A percentile compares a stretch with the other conserved stretches of the same genome.
phyloP scores from a whole-genome alignment of 1,140 invertebrate genomes.

The Coptotermes formosanus region DNA sequence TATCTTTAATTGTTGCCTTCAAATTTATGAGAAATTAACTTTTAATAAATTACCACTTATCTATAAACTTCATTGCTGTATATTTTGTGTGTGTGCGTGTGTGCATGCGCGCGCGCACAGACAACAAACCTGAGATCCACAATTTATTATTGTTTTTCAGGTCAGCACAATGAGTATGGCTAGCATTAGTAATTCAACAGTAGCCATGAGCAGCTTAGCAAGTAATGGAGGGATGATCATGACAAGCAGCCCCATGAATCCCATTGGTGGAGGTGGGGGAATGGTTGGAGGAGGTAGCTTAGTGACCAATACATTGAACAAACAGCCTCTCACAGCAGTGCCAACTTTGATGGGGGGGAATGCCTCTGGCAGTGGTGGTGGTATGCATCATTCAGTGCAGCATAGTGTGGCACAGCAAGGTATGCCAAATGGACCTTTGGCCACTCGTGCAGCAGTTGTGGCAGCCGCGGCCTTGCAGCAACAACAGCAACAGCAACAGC shows the following conservation, averaged over 20 bases:
- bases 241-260: conserved; percentile 60
- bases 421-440: conserved; percentile 68
- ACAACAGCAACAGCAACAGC: conserved; percentile 51
- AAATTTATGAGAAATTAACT: too few relatives aligned
- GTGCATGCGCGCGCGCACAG: too few relatives aligned
- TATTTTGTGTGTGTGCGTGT: too few relatives aligned
- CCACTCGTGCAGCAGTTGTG: conserved; percentile 52
- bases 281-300: conserved; percentile 58
- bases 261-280: conserved; percentile 51
- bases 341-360: conserved; percentile 1
- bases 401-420: conserved; percentile 45
- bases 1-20: too few relatives aligned
- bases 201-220: conserved; percentile 59
- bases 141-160: background rate
- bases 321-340: conserved; percentile 57
- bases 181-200: conserved; percentile 1
- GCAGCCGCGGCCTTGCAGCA: conserved; percentile 51
- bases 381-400: conserved; percentile 48
- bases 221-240: conserved; percentile 66
- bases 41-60: too few relatives aligned
- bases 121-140: background rate
- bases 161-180: background rate
- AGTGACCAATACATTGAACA: conserved; percentile 65
- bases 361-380: background rate
- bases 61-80: too few relatives aligned